A percentile compares a stretch with the other conserved stretches of the same genome.
Evolutionary conservation across 2,888 invertebrate genomes (phyloP).

Genomic region (Drosophila merina): DNA sequence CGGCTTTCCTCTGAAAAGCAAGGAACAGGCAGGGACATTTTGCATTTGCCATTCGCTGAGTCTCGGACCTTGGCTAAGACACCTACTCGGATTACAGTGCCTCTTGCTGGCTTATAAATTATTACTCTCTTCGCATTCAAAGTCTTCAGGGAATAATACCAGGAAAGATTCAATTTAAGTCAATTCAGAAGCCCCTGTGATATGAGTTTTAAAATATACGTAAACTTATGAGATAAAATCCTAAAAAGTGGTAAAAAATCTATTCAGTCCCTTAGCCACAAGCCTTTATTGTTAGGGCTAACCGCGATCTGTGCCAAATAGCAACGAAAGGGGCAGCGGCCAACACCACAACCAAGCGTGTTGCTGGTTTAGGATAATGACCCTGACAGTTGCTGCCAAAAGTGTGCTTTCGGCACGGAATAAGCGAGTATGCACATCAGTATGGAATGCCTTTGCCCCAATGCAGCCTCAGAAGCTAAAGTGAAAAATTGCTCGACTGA

Average conservation of each 20-base stretch:
- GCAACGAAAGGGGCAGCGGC: conserved; percentile 10
- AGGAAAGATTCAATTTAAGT: not conserved
- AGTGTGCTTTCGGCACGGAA: conserved; percentile 31
- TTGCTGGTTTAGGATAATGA: conserved; percentile 69
- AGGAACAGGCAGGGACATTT: conserved; percentile 1
- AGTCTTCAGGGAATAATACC: not conserved
- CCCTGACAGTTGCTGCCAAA: conserved; percentile 60
- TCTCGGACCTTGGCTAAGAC: conserved; percentile 1
- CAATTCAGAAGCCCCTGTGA: not conserved
- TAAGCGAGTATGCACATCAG: conserved; percentile 14
- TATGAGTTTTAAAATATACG: too few relatives aligned
- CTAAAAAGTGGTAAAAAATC: too few relatives aligned
- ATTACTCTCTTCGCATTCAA: conserved; percentile 34
- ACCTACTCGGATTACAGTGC: conserved; percentile 12
- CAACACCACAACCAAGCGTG: conserved; percentile 9
- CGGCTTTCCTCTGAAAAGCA: conserved; percentile 18
- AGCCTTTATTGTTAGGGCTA: not conserved
- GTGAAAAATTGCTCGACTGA: conserved; percentile 54
- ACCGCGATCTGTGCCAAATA: conserved; percentile 38
- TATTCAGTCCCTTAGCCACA: not conserved
- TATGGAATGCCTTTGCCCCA: conserved; percentile 10
- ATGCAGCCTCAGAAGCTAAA: conserved; percentile 45
- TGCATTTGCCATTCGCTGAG: conserved; percentile 15
- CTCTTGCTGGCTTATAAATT: conserved; percentile 35
- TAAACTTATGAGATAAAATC: too few relatives aligned